Base-by-base conservation (phyloP, 2,113 vertebrate species). In the Choloepus hoffmanni region DNA sequence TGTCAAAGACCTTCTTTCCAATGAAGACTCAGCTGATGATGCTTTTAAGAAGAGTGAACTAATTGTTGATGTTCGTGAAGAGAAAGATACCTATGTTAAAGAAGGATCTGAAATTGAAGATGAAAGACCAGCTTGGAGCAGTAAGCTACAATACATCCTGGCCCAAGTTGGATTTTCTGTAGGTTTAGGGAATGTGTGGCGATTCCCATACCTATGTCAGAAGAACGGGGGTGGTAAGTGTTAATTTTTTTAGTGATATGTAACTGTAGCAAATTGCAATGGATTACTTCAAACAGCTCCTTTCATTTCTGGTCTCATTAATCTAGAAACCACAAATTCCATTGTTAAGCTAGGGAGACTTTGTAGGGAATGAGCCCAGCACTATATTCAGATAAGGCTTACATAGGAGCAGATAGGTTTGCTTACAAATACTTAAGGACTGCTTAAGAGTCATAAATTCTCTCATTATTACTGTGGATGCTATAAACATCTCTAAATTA, bases 101-200 rank as follows among this genome's bases (percentile, higher is more conserved):
- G 99, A 99, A 97, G 98, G 98, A 26, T 98, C 98, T 60, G 99
- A 99, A 96, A 97, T 97, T 7, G 98, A 99, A 90, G 99, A 99
- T 97, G 99, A 99, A 98, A 98, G 99, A 94, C 99, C 99, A 15
- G 99, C 99, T 78, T 99, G 99, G 99, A 99, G 99, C 98, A 99
- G 99, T 98, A 99, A 99, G 85, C 98, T 99, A 30, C 99, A 99
- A 3, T 99, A 99, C 97, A 99, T 99, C 98, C 98, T 99, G 97
- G 99, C 99, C 70, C 99, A 99, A 98, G 99, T 99, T 89, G 99
- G 99, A 97, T 99, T 99, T 98, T 99, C 99, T 89, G 99, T 99
- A 94, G 99, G 99, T 77, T 98, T 99, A 96, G 99, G 99, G 62
- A 99, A 99, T 95, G 99, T 99, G 78, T 99, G 99, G 99, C 98